These are phyloP conservation scores for Drosophila tsacasi DNA, from an alignment of 1,140 invertebrate genomes.

Conservation along the genomic window DNA sequence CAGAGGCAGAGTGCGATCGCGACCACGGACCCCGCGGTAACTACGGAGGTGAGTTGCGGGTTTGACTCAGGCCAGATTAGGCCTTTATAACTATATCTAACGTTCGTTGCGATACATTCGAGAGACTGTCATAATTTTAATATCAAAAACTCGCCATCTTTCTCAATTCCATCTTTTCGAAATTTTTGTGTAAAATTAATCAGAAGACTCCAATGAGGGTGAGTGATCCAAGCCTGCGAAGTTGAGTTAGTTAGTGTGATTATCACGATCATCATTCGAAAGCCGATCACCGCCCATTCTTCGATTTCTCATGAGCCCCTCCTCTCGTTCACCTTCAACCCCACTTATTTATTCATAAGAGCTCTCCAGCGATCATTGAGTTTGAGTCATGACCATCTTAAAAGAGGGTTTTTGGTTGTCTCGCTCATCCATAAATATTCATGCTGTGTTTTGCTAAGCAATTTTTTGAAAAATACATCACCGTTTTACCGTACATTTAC, in stretches of 20 bases:
- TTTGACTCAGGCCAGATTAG: neutral
- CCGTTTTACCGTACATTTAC: constrained; percentile 23
- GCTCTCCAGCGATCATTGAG: constrained; percentile 15
- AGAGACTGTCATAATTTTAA: constrained; percentile 53
- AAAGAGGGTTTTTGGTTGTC: constrained; percentile 17
- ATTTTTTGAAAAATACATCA: constrained; percentile 31
- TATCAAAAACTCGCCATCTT: constrained; percentile 48
- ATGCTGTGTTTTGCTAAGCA: constrained; percentile 81
- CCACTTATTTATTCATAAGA: constrained; percentile 3
- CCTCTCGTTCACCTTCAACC: constrained; percentile 24
- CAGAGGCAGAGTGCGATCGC: too few relatives aligned
- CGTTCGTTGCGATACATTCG: constrained; percentile 36
- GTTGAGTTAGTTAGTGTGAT: constrained; percentile 51
- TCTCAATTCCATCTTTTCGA: constrained; percentile 58
- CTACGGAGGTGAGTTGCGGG: constrained; percentile 89
- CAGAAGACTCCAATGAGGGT: constrained; percentile 85
- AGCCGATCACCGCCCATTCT: constrained; percentile 41
- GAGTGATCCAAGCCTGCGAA: constrained; percentile 67
- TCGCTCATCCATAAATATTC: constrained; percentile 61
- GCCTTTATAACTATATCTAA: constrained; percentile 5
- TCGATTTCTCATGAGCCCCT: constrained; percentile 32
- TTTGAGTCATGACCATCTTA: constrained; percentile 13
- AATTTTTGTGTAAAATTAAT: constrained; percentile 61
- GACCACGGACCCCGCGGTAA: constrained; percentile 90
- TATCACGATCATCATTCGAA: constrained; percentile 26